Base-by-base conservation (phyloP, 2,888 invertebrate genomes). In the Anarsia innoxiella region DNA sequence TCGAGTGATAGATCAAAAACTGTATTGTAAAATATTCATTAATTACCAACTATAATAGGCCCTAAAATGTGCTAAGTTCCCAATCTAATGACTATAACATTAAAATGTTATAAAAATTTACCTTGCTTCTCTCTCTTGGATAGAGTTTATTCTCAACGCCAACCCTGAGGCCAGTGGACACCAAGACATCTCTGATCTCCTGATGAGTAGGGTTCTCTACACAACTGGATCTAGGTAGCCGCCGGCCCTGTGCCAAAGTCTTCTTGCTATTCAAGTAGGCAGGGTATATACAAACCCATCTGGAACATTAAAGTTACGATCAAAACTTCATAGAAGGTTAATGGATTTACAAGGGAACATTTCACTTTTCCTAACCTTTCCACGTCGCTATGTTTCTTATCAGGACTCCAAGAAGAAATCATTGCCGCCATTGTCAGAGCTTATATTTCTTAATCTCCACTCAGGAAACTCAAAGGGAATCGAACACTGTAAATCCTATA, bases 251-350 rank as follows among this genome's bases (percentile, higher is more conserved):
- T 1, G 94, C 94, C 10, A 93, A 70, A 0, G 96, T 93, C 69
- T 95, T 97, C 65, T 96, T 97, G 56, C 92, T 95, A 66, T 99
- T 99, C 33, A 99, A 86, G 59, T 99, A 99, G 0, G 96, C 93
- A 38, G 99, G 99, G 73, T 99, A 99, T 44, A 99, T 91, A 66
- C 97, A 97, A 39, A 98, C 88, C 99, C 99, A 99, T 65, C 94
- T 93, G 80, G 26, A 65, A 59, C 19, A 19, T 3, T 19, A 5
- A 3, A 8, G 3, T 5, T 5, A 19, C 19, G 8, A 19, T 3
- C 8, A 19, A 19, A 19, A 19, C 19, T n/a, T n/a, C n/a, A 35
- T 13, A 39, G n/a, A 6, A 3, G 26, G 4, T 3, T 3, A 26
- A 26, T 26, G 9, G 10, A 26, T 26, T 6, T 6, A 26, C n/a